These are phyloP conservation scores for Ancistrus triradiatus DNA, from an alignment of 2,113 vertebrate species.

Conservation along the genomic window DNA sequence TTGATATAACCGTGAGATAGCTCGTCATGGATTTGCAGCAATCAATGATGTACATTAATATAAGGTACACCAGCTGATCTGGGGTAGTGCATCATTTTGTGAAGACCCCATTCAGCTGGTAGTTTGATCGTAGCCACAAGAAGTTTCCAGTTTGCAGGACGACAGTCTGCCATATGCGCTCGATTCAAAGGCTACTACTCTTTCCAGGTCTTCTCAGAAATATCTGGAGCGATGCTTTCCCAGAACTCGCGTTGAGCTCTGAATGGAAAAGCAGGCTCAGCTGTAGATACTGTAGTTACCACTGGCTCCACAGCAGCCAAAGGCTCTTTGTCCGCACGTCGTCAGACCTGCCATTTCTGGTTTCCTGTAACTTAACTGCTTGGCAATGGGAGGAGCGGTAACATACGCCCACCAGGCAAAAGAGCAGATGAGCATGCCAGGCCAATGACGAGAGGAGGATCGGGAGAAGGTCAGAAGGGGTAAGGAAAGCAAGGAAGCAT, in stretches of 20 bases:
- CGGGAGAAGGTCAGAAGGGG: constrained; percentile 18
- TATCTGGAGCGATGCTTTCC: constrained; percentile 24
- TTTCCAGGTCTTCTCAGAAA: constrained; percentile 14
- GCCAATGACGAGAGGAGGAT: constrained; percentile 4
- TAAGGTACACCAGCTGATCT: too few species aligned
- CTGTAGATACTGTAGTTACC: constrained; percentile 5
- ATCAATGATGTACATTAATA: too few species aligned
- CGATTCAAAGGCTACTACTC: constrained; percentile 1
- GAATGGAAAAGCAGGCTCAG: constrained; percentile 1
- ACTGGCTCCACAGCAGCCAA: constrained; percentile 28
- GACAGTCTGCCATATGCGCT: not conserved
- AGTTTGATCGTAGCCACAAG: too few species aligned
- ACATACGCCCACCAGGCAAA: constrained; percentile 39
- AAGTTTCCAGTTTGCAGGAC: not conserved
- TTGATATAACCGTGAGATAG: too few species aligned
- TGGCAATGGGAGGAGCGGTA: constrained; percentile 12
- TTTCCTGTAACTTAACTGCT: constrained; percentile 31
- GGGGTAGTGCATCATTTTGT: too few species aligned
- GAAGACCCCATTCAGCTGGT: not conserved
- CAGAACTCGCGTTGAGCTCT: not conserved
- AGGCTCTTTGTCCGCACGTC: constrained; percentile 30
- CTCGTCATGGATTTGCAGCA: too few species aligned
- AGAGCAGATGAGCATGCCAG: constrained; percentile 23
- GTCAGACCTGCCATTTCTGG: constrained; percentile 15
- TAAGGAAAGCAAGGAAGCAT: constrained; percentile 30